These are phyloP conservation scores for Aspidoscelis tigris DNA, from an alignment of 2,113 vertebrate genomes.

Conservation along the genomic window DNA sequence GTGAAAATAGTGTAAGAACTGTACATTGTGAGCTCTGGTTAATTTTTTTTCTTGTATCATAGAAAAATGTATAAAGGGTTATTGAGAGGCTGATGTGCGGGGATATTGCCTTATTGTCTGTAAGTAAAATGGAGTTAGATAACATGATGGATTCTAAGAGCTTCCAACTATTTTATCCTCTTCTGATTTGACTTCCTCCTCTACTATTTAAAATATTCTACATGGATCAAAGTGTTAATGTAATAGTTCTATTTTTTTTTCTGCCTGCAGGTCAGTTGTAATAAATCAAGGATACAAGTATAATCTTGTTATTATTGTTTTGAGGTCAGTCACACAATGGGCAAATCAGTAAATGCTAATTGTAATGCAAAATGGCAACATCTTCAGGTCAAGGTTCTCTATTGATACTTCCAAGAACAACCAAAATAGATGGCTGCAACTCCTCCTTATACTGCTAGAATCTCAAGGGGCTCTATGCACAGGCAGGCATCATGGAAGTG, in stretches of 20 bases:
- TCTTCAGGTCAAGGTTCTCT: neutral
- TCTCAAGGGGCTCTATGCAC: neutral
- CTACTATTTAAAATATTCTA: slow-evolving; percentile 81
- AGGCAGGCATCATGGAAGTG: no score
- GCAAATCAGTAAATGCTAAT: slow-evolving; percentile 31
- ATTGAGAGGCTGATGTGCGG: slow-evolving; percentile 82
- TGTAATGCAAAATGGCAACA: neutral
- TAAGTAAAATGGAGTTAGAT: slow-evolving; percentile 82
- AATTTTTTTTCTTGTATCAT: slow-evolving; percentile 79
- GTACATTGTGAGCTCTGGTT: slow-evolving; percentile 84
- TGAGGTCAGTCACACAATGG: slow-evolving; percentile 68
- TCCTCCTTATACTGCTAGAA: neutral
- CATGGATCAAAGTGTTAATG: slow-evolving; percentile 83
- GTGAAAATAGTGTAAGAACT: slow-evolving; percentile 86
- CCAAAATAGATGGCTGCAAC: neutral
- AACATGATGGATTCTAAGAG: slow-evolving; percentile 77
- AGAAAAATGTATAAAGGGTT: slow-evolving; percentile 80
- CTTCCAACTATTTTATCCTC: slow-evolving; percentile 79
- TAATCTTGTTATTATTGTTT: slow-evolving; percentile 79
- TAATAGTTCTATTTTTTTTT: slow-evolving; percentile 74
- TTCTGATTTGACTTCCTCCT: slow-evolving; percentile 80
- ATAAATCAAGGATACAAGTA: slow-evolving; percentile 82
- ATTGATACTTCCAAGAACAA: neutral
- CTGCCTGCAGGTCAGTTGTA: slow-evolving; percentile 88
- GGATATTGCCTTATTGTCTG: slow-evolving; percentile 88